phyloP scores from a whole-genome alignment of 2,113 vertebrate species.

The Phasianus colchicus region DNA sequence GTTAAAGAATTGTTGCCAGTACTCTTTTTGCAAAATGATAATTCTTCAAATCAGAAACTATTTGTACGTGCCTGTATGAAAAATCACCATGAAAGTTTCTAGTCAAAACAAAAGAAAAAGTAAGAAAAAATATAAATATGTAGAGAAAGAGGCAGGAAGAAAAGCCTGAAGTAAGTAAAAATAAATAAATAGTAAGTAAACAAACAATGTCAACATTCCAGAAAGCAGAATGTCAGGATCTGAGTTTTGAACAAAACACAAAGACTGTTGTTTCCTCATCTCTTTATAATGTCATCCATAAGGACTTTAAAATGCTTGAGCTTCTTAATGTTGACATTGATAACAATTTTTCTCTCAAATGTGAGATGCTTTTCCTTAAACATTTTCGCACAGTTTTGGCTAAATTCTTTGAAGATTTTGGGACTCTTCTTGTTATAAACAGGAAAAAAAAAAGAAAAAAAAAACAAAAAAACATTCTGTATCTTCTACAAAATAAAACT shows the following conservation, averaged over 20 bases:
- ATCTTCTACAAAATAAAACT: neutral
- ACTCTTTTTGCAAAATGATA: neutral
- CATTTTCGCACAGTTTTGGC: neutral
- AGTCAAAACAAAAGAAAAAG: neutral
- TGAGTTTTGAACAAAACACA: neutral
- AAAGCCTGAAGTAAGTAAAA: neutral
- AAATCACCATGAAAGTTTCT: neutral
- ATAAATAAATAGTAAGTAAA: neutral
- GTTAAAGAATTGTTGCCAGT: neutral
- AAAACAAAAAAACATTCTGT: neutral
- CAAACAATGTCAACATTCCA: neutral
- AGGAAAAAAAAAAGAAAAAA: neutral
- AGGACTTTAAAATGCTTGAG: neutral
- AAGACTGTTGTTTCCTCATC: rapidly evolving
- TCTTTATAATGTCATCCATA: neutral
- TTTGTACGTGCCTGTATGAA: neutral
- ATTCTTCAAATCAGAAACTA: neutral
- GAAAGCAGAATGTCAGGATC: neutral
- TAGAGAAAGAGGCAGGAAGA: neutral
- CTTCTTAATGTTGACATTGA: neutral
- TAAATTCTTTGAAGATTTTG: neutral
- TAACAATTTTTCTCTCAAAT: neutral
- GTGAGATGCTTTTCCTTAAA: neutral
- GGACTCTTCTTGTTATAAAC: neutral
- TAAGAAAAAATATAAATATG: neutral